Base-by-base conservation (phyloP, 2,888 invertebrate species). In the Tanytarsus gracilentus region DNA sequence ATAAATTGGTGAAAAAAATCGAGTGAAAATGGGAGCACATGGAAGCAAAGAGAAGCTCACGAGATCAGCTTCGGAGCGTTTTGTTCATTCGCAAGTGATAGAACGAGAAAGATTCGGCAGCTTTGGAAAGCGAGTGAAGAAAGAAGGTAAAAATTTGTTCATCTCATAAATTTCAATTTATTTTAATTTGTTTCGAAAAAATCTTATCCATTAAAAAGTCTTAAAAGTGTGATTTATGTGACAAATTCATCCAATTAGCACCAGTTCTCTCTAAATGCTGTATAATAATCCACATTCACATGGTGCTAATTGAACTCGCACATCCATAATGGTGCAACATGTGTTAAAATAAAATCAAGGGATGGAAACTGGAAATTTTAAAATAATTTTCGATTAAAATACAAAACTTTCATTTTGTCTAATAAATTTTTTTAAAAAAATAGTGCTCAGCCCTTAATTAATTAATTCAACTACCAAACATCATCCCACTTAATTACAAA, bases 21-120 rank as follows among this genome's bases (percentile, higher is more conserved):
- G 8, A 33, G 26, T 16, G 16, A 79, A 75, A 71, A 86, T 86
- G 86, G 86, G 86, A 67, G 85, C 85, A 65, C 84, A 85, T 75
- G 83, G 84, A 68, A 85, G 85, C 62, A 86, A 85, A 77, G 85
- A 85, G 74, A 84, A 85, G 74, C 76, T 85, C 64, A 78, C 80
- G 68, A 78, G 84, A 68, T 79, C 81, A 65, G 78, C 78, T 67
- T 84, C 85, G 40, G 84, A 81, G 71, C 74, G 75, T 44, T 75
- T 70, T 61, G 73, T 74, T 40, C 74, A 75, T 65, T 70, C 68
- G 25, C 73, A 75, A 66, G 80, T 83, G 65, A 79, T 82, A 65
- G 81, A 80, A 67, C 76, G 83, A 63, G 84, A 85, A 71, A 76
- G 83, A 68, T 84, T 83, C 67, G 83, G 82, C 66, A 83, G 81